Conservation (phyloP, 2,797 vertebrate species). For the Enoplosus armatus region DNA sequence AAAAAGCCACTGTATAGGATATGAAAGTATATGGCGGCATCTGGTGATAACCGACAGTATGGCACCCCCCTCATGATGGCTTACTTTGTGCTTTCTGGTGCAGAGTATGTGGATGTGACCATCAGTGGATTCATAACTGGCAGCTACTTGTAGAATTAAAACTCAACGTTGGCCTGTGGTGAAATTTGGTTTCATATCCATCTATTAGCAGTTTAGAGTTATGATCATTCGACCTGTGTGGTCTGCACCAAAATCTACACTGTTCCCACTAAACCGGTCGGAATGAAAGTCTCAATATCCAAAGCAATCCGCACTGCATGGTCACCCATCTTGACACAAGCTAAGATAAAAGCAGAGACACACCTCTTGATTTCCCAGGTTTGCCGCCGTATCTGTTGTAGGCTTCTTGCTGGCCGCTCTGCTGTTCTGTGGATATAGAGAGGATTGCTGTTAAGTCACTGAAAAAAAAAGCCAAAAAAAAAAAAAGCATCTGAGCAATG, state of each 20-base stretch:
- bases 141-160: neutral
- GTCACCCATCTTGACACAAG: neutral
- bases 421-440: slow-evolving; percentile 21
- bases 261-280: neutral
- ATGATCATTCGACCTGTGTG: neutral
- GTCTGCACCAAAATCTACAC: too few species aligned
- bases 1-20: too few species aligned
- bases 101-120: too few species aligned
- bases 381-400: neutral
- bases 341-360: neutral
- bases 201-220: neutral
- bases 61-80: too few species aligned
- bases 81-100: too few species aligned
- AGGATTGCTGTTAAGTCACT: too few species aligned
- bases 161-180: neutral
- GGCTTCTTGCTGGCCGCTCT: slow-evolving; percentile 34
- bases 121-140: too few species aligned
- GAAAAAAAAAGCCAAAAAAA: too few species aligned
- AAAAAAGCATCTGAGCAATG: too few species aligned
- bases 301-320: neutral
- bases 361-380: slow-evolving; percentile 59
- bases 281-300: neutral
- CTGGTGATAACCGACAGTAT: too few species aligned
- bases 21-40: neutral
- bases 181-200: neutral